Evolutionary conservation across 2,113 vertebrate genomes (phyloP), one percentile per base, ranked within the genome.

Genomic region (Hucho hucho): DNA sequence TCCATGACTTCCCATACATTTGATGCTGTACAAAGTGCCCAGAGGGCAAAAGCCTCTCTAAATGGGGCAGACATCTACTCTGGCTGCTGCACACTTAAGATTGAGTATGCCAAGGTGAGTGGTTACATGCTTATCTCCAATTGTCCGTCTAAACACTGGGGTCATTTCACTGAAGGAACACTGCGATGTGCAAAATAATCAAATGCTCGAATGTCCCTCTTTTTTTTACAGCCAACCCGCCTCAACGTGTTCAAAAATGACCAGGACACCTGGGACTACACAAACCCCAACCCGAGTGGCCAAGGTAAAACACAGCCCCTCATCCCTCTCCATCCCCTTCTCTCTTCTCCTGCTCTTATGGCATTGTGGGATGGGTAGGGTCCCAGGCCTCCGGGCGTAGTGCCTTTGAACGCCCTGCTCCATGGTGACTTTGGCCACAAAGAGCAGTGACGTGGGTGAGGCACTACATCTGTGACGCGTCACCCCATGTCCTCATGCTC

Each of bases 171-270:
- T 7, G 24, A 46, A 13, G 6, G 6, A 47, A 0, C 46, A 46
- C 43, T 68, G 13, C 9, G 75, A 4, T 69, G 9, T 14, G 22
- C 1, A 49, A 49, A 24, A 18, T 49, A 0, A 43, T 43, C 2
- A 43, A 43, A 43, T 43, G 37, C 37, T 26, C n/a, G 13, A 12
- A 18, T 22, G 78, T 80, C 80, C 2, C 59, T 18, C 12, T 68
- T 49, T 14, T 18, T 9, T 68, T 49, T 14, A 70, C 87, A 98
- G 97, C 97, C 97, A 28, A 94, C 96, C 0, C 96, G 96, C 46
- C 94, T 98, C 83, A 98, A 98, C 46, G 97, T 98, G 75, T 98
- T 98, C 91, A 98, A 97, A 93, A 98, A 98, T 0, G 97, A 98
- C 88, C 97, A 97, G 87, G 97, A 98, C 87, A 98, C 97, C 0